Evolutionary conservation across 1,140 invertebrate species (phyloP).

Genomic region (Aradophagus sp.): DNA sequence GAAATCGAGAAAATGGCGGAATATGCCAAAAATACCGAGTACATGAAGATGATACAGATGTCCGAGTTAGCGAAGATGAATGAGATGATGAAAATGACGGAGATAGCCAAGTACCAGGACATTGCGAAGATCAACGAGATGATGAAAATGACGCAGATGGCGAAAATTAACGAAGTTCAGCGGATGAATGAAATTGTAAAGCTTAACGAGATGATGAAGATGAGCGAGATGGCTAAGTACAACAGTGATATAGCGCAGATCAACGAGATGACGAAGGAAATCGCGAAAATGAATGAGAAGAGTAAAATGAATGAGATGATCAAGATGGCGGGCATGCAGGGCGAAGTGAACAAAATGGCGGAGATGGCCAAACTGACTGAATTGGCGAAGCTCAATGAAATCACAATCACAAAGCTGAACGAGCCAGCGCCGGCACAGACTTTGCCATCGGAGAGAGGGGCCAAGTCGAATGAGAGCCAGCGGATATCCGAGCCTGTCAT

Average conservation of each 20-base stretch:
- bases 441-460: not conserved
- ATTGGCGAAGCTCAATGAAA: conserved; percentile 72
- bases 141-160: conserved; percentile 73
- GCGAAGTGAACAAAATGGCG: conserved; percentile 71
- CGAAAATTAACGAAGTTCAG: conserved; percentile 69
- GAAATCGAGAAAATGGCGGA: conserved; percentile 74
- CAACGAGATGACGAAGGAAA: conserved; percentile 73
- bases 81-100: conserved; percentile 71
- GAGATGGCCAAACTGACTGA: conserved; percentile 73
- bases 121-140: conserved; percentile 73
- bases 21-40: conserved; percentile 70
- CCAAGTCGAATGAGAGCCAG: conserved; percentile 59
- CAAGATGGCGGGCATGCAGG: conserved; percentile 72
- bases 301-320: conserved; percentile 75
- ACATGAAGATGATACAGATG: conserved; percentile 73
- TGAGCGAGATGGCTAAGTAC: conserved; percentile 73
- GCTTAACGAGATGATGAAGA: conserved; percentile 73
- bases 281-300: conserved; percentile 73
- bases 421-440: conserved; percentile 63
- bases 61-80: conserved; percentile 71
- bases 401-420: conserved; percentile 73
- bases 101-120: conserved; percentile 73
- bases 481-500: conserved; percentile 74
- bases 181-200: conserved; percentile 73
- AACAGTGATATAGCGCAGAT: conserved; percentile 73